phyloP scores from a whole-genome alignment of 92 coral and sea anemone species.

The Phenganax subtilis region DNA sequence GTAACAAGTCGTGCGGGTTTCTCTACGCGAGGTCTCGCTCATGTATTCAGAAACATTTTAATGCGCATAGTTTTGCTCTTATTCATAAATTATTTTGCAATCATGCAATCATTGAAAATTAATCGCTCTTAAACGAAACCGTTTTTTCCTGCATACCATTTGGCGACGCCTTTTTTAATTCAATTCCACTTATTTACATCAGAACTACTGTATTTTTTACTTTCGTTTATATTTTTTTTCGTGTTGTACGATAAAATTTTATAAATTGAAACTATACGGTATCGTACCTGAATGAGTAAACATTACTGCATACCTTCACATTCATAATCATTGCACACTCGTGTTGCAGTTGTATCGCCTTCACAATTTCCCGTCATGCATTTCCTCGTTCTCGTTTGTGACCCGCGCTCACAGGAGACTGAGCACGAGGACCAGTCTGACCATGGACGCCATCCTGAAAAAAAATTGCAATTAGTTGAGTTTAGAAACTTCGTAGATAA shows the following conservation, averaged over 20 bases:
- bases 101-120: constrained; percentile 32
- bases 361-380: constrained; percentile 3
- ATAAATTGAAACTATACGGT: background rate
- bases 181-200: background rate
- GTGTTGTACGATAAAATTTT: too few relatives aligned
- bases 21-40: background rate
- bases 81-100: constrained; percentile 34
- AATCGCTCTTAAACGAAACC: constrained; percentile 35
- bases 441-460: constrained; percentile 37
- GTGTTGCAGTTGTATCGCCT: background rate
- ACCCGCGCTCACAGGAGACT: constrained; percentile 32
- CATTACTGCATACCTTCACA: constrained; percentile 3
- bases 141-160: constrained; percentile 15
- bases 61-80: background rate
- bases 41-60: constrained; percentile 11
- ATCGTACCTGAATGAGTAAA: background rate
- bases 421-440: constrained; percentile 42
- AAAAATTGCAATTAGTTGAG: background rate
- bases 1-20: background rate
- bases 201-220: background rate
- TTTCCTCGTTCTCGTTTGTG: constrained; percentile 3
- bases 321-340: constrained; percentile 23
- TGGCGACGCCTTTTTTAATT: background rate
- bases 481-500: too few relatives aligned
- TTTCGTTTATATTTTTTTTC: too few relatives aligned